These are phyloP conservation scores for Acanthurus leucopareius DNA, from an alignment of 2,797 vertebrate genomes.

Conservation along the genomic window DNA sequence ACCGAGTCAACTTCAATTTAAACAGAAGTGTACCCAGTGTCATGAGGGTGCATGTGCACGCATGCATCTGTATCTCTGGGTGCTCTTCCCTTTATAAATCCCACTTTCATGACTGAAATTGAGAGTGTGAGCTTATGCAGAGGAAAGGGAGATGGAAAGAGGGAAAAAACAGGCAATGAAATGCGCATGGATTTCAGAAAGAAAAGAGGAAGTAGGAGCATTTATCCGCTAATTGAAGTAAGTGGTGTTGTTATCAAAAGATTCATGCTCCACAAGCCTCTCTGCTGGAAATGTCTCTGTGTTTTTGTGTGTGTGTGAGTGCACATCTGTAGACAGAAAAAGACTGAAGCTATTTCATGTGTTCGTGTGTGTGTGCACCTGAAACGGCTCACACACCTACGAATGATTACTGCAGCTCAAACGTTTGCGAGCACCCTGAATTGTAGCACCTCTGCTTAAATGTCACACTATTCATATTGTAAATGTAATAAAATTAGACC, in stretches of 20 bases:
- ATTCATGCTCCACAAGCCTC: constrained; percentile 19
- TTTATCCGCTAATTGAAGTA: constrained; percentile 63
- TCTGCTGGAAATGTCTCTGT: constrained; percentile 46
- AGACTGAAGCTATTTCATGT: not conserved
- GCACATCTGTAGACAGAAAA: constrained; percentile 13
- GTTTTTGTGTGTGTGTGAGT: constrained; percentile 25
- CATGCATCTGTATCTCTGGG: not conserved
- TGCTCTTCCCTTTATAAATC: constrained; percentile 22
- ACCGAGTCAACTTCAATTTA: not conserved
- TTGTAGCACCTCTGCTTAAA: too few relatives aligned
- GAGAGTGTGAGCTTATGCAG: constrained; percentile 24
- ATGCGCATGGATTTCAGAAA: constrained; percentile 34
- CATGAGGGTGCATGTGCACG: not conserved
- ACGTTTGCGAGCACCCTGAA: too few relatives aligned
- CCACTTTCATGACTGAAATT: constrained; percentile 35
- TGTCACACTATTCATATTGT: too few relatives aligned
- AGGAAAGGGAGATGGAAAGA: constrained; percentile 16
- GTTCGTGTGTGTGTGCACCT: too few relatives aligned
- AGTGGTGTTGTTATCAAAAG: constrained; percentile 63
- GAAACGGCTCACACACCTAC: too few relatives aligned
- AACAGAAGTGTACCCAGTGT: not conserved
- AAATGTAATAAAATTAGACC: not conserved
- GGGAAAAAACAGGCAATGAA: constrained; percentile 19
- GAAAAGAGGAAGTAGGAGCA: constrained; percentile 11
- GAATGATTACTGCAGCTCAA: too few relatives aligned